Evolutionary conservation across 2,797 vertebrate genomes (phyloP), one percentile per base, ranked within the genome.

Genomic region (Neopelma chrysocephalum): DNA sequence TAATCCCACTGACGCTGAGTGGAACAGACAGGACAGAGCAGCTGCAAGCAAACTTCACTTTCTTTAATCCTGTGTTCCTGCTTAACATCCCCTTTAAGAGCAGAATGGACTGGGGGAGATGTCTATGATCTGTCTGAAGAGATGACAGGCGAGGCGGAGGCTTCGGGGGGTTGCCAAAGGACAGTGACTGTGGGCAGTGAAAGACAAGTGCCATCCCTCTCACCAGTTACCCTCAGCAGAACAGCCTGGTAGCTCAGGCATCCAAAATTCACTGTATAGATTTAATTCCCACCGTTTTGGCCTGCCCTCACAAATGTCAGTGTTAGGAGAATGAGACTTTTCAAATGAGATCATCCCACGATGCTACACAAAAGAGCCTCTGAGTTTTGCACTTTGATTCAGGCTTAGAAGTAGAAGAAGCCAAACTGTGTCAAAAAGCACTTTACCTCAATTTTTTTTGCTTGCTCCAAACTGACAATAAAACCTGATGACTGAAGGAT

Each of bases 11-110:
- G 94, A 96, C 78, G 87, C 92, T 93, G 94, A 95, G 83, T 86
- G 87, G 87, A 96, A 92, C 69, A 2, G 95, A 95, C 95, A 96
- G 70, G 78, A 83, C 68, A 61, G 20, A 71, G 79, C 94, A 96
- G 94, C 93, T 97, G 94, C 91, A 43, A 96, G 92, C 94, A 93
- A 95, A 96, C 76, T 90, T 95, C 69, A 22, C 89, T 86, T 92
- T 83, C 84, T 94, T 95, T 93, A 96, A 94, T 95, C 87, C 76
- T 29, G 6, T 75, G 50, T 11, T 92, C 62, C 94, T 89, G 91
- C 50, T 93, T 66, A 93, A 85, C 89, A 78, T 61, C 79, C 89
- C 61, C 91, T 88, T 64, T 57, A 27, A 85, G 87, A 89, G 87
- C 70, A 87, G 76, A 78, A 72, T 18, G 76, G 61, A 65, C 1